Conservation (phyloP, 2,888 invertebrate genomes). For the Orgyia antiqua region DNA sequence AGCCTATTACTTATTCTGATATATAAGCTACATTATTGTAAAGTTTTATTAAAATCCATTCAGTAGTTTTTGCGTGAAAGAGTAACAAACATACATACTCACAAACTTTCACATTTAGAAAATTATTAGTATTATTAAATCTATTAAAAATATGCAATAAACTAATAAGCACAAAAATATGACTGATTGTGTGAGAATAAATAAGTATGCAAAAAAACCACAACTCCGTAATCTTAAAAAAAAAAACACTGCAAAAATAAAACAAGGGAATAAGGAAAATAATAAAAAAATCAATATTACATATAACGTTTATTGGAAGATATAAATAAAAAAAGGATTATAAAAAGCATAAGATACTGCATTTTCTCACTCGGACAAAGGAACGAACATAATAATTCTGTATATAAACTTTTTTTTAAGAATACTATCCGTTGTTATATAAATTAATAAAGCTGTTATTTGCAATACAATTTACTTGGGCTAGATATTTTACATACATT, state of each 20-base stretch:
- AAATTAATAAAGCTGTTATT: too few species aligned
- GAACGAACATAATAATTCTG: conserved; percentile 11
- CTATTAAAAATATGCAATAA: neutral
- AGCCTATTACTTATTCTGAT: too few species aligned
- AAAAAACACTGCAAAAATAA: neutral
- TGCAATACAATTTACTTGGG: too few species aligned
- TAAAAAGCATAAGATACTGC: conserved; percentile 43
- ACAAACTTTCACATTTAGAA: too few species aligned
- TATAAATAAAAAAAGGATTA: conserved; percentile 55
- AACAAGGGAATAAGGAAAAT: neutral
- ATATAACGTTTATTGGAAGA: conserved; percentile 66
- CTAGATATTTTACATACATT: too few species aligned
- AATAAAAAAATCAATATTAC: conserved; percentile 36
- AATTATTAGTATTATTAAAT: neutral
- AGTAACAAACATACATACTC: too few species aligned
- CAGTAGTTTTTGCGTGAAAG: too few species aligned
- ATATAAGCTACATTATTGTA: too few species aligned
- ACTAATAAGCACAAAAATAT: conserved; percentile 20
- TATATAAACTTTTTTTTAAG: too few species aligned
- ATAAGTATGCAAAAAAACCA: conserved; percentile 1
- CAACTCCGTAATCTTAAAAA: too few species aligned
- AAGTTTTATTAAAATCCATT: too few species aligned
- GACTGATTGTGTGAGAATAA: conserved; percentile 16
- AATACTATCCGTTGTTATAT: too few species aligned
- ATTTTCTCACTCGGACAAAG: conserved; percentile 15